Conservation (phyloP, 1,140 invertebrate species). For the Heliothis virescens region DNA sequence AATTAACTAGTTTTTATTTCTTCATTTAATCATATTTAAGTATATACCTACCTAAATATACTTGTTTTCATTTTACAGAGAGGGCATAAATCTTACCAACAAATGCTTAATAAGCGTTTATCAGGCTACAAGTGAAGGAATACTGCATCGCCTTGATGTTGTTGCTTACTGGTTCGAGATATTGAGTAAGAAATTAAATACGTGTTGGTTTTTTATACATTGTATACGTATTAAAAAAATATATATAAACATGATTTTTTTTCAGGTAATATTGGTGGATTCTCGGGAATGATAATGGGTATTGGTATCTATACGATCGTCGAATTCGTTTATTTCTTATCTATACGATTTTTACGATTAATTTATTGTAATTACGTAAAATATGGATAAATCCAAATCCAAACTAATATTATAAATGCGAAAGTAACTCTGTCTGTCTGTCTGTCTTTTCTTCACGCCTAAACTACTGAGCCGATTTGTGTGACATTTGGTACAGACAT, state of each 20-base stretch:
- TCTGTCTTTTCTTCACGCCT: too few relatives aligned
- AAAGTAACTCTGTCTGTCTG: too few relatives aligned
- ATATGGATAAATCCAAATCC: too few relatives aligned
- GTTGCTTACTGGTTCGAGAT: conserved; percentile 75
- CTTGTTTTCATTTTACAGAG: conserved; percentile 56
- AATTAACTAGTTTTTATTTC: neutral
- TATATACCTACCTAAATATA: neutral
- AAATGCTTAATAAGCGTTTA: conserved; percentile 67
- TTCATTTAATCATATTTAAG: neutral
- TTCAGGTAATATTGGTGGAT: conserved; percentile 76
- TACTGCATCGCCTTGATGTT: conserved; percentile 70
- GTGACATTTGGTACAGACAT: too few relatives aligned
- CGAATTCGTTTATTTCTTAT: conserved; percentile 70
- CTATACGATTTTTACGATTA: conserved; percentile 60
- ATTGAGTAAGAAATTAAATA: conserved; percentile 65
- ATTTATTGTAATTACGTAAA: conserved; percentile 31
- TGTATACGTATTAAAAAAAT: neutral
- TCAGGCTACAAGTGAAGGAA: conserved; percentile 60
- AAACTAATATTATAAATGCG: too few relatives aligned
- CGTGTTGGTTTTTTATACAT: neutral
- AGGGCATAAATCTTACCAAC: conserved; percentile 61
- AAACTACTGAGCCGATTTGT: too few relatives aligned
- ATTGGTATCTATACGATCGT: conserved; percentile 65
- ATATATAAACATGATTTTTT: conserved; percentile 28
- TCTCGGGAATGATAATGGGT: conserved; percentile 69